phyloP scores from a whole-genome alignment of 2,113 vertebrate genomes.

The Triplophysa tibetana region DNA sequence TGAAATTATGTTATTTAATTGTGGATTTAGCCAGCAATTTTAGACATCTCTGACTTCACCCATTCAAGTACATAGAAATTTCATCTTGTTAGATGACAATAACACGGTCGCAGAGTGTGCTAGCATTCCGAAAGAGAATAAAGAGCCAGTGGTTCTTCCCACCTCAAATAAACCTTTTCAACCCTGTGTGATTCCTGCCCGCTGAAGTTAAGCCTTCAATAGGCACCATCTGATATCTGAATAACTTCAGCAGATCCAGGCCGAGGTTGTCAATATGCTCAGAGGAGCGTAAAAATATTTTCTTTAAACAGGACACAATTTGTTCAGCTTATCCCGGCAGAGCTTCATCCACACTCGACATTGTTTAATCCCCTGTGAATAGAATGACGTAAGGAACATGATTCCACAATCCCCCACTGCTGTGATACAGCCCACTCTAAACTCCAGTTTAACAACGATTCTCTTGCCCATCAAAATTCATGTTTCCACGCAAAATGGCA shows the following conservation, averaged over 20 bases:
- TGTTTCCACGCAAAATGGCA: background rate
- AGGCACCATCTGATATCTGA: background rate
- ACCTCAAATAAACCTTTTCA: background rate
- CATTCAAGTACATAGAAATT: too few species aligned
- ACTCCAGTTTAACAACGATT: background rate
- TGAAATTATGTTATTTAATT: too few species aligned
- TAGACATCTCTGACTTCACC: too few species aligned
- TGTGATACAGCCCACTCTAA: background rate
- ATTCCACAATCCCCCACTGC: constrained; percentile 9
- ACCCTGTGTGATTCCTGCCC: background rate
- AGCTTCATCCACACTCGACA: constrained; percentile 56
- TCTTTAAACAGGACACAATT: constrained; percentile 61
- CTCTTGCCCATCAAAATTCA: background rate
- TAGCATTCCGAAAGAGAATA: background rate
- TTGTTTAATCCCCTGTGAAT: constrained; percentile 61
- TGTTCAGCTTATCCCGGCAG: constrained; percentile 66
- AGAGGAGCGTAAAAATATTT: constrained; percentile 55
- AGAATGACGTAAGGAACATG: constrained; percentile 51
- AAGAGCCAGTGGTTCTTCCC: background rate
- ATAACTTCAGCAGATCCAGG: background rate
- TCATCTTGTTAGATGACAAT: too few species aligned
- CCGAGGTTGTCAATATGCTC: background rate
- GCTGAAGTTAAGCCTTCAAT: background rate
- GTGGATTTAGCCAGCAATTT: too few species aligned
- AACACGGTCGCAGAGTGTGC: too few species aligned